phyloP scores from a whole-genome alignment of 2,113 vertebrate genomes.

The Scatophagus argus region DNA sequence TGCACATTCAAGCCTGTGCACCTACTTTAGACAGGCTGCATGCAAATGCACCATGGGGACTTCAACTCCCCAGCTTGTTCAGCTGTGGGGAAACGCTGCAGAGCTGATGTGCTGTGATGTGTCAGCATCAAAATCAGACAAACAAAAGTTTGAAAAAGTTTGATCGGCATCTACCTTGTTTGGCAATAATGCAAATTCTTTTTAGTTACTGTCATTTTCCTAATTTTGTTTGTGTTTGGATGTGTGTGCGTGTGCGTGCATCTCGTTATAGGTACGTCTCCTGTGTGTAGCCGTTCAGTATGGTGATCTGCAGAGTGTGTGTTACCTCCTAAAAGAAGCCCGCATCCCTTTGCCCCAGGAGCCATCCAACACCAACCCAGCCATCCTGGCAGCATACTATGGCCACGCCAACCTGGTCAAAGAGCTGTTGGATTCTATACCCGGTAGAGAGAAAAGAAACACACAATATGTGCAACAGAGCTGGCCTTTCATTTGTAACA shows the following conservation, averaged over 20 bases:
- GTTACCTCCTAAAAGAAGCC: constrained; percentile 88
- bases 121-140: background rate
- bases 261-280: constrained; percentile 58
- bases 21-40: too few species aligned
- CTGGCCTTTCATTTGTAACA: background rate
- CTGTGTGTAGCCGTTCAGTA: constrained; percentile 87
- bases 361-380: constrained; percentile 88
- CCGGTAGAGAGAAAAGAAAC: constrained; percentile 76
- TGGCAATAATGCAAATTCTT: background rate
- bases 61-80: too few species aligned
- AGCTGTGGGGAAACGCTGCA: too few species aligned
- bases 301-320: constrained; percentile 87
- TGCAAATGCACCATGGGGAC: too few species aligned
- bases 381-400: constrained; percentile 88
- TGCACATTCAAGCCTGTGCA: too few species aligned
- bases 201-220: background rate
- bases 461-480: background rate
- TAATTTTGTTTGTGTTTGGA: background rate
- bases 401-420: constrained; percentile 87
- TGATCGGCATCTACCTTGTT: background rate
- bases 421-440: constrained; percentile 89
- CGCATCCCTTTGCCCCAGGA: constrained; percentile 84
- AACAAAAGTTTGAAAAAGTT: too few species aligned
- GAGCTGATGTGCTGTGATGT: too few species aligned
- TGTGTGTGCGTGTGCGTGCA: background rate